Percentiles rank a stretch among this genome's conserved stretches.
These are phyloP conservation scores for Pilophorus perplexus DNA, from an alignment of 2,888 invertebrate species.

Conservation along the genomic window DNA sequence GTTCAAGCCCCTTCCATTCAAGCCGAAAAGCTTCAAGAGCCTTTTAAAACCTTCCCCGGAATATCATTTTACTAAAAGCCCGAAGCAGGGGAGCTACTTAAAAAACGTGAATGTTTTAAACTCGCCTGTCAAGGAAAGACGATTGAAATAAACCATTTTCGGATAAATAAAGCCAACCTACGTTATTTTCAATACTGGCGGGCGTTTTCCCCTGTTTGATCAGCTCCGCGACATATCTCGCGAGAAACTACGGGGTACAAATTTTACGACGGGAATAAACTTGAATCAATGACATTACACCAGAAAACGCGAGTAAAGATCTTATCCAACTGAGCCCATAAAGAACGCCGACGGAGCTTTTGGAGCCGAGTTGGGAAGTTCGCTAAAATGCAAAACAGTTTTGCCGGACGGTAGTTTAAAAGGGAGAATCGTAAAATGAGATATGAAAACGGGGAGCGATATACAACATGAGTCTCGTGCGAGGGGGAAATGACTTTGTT, in stretches of 20 bases:
- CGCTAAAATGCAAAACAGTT: constrained; percentile 34
- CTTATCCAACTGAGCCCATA: constrained; percentile 16
- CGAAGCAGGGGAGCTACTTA: too few relatives aligned
- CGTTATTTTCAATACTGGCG: too few relatives aligned
- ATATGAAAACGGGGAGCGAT: constrained; percentile 35
- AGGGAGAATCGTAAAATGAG: constrained; percentile 34
- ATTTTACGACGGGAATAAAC: constrained; percentile 30
- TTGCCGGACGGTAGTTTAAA: constrained; percentile 27
- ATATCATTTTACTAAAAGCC: too few relatives aligned
- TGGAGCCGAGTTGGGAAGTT: not conserved
- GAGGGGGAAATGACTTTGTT: constrained; percentile 15
- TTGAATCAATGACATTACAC: constrained; percentile 30
- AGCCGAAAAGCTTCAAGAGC: too few relatives aligned
- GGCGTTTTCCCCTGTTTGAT: too few relatives aligned
- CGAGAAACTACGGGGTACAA: not conserved
- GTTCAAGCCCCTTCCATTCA: too few relatives aligned
- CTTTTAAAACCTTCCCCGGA: too few relatives aligned
- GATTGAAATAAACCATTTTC: too few relatives aligned
- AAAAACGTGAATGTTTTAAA: too few relatives aligned
- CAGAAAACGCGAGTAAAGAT: constrained; percentile 33
- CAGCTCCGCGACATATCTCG: too few relatives aligned
- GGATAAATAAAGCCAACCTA: too few relatives aligned
- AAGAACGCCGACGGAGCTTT: constrained; percentile 20
- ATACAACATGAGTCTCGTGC: constrained; percentile 33
- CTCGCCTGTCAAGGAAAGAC: too few relatives aligned